A percentile compares a stretch with the other conserved stretches of the same genome.
Conservation (phyloP, 2,797 vertebrate species). For the Catamblyrhynchus diadema region DNA sequence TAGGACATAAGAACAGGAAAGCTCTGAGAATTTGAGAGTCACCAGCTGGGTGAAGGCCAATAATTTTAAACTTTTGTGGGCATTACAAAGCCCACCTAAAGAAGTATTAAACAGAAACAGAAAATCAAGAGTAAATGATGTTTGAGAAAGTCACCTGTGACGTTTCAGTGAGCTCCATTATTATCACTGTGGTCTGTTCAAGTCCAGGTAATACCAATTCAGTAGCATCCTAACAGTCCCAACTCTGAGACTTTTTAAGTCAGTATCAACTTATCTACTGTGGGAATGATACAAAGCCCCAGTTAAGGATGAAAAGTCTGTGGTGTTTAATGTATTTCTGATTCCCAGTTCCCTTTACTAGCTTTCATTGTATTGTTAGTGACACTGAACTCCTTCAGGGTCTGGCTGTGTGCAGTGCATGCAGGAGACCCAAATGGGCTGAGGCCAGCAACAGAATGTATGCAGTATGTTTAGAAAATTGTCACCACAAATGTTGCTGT, state of each 20-base stretch:
- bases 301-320: neutral
- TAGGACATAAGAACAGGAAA: neutral
- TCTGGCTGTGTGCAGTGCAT: neutral
- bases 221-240: neutral
- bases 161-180: neutral
- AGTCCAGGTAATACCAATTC: neutral
- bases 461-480: neutral
- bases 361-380: fast-evolving
- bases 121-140: neutral
- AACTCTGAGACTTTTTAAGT: neutral
- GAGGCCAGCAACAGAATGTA: neutral
- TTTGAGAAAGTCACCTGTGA: neutral
- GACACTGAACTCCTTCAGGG: neutral
- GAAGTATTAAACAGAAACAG: neutral
- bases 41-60: neutral
- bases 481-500: neutral
- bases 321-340: neutral
- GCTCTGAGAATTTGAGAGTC: neutral
- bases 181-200: neutral
- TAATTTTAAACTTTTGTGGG: neutral
- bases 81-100: neutral
- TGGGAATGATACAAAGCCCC: neutral
- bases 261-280: neutral
- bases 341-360: neutral
- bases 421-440: neutral